These are phyloP conservation scores for Connochaetes taurinus DNA, from an alignment of 2,113 vertebrate species.

Conservation along the genomic window DNA sequence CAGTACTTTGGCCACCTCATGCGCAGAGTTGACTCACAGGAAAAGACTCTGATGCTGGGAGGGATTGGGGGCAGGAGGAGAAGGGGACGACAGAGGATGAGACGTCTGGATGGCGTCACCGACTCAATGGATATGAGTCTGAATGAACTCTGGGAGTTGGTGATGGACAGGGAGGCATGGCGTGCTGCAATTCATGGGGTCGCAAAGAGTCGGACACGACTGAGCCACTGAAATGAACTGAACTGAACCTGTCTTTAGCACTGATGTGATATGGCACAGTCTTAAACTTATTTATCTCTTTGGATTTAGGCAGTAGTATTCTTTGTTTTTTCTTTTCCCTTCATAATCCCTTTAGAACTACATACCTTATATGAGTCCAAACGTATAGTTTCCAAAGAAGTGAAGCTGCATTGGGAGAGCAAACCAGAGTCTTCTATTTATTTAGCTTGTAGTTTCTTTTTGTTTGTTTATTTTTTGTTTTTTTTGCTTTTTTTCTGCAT, in stretches of 20 bases:
- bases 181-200: too few relatives aligned
- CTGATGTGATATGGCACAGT: neutral
- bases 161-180: too few relatives aligned
- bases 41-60: too few relatives aligned
- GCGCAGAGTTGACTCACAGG: too few relatives aligned
- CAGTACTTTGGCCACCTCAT: too few relatives aligned
- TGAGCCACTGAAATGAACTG: too few relatives aligned
- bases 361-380: neutral
- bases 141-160: too few relatives aligned
- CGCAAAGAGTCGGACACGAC: fast-evolving
- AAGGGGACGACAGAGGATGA: too few relatives aligned
- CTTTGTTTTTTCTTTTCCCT: neutral
- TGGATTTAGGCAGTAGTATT: neutral
- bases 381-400: neutral
- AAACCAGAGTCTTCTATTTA: neutral
- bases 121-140: too few relatives aligned
- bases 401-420: neutral
- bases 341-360: neutral
- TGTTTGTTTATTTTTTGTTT: too few relatives aligned
- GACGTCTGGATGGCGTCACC: fast-evolving
- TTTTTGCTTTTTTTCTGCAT: neutral
- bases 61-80: too few relatives aligned
- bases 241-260: neutral
- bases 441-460: neutral
- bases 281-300: neutral